Evolutionary conservation across 2,888 invertebrate genomes (phyloP), one percentile per base, ranked within the genome.

Genomic region (Aspidiotus destructor): DNA sequence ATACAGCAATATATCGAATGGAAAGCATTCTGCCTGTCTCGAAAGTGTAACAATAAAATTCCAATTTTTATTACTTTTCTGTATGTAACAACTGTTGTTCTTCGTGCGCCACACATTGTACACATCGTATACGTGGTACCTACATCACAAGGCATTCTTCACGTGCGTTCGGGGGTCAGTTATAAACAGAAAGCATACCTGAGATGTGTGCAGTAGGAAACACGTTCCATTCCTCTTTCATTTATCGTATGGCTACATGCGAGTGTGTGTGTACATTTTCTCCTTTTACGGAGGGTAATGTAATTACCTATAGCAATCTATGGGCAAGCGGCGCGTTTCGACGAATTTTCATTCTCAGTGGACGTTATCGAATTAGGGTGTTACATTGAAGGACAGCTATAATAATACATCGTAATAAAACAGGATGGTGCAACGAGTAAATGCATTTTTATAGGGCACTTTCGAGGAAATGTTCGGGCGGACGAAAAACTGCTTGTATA

Each of bases 361-460:
- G 48, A 48, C 48, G n/a, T n/a, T n/a, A n/a, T 48, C 48, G 48
- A 48, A n/a, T 48, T 48, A n/a, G 48, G 48, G 48, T 48, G 48
- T 48, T 48, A 48, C 48, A 13, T 48, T 13, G 48, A 48, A 48
- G 10, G 48, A 48, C 48, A 48, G 11, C 48, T 48, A 48, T 48
- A 13, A 48, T 48, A 48, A 48, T n/a, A 48, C 10, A 48, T 28
- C 28, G 28, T 28, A 5, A 28, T 28, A 28, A 28, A 28, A 28
- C 28, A 28, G 28, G 28, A 28, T 28, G 28, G 28, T 28, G 28
- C 28, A 28, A 28, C 28, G 28, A 28, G 2, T 5, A 28, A 28
- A 28, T 28, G 28, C 28, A 28, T 28, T 28, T 28, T 28, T 28
- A 28, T 28, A 28, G 28, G 28, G 28, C 28, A 28, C 28, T 28